Conservation (phyloP, 2,888 invertebrate species). For the Disparrhopalites patrizii region DNA sequence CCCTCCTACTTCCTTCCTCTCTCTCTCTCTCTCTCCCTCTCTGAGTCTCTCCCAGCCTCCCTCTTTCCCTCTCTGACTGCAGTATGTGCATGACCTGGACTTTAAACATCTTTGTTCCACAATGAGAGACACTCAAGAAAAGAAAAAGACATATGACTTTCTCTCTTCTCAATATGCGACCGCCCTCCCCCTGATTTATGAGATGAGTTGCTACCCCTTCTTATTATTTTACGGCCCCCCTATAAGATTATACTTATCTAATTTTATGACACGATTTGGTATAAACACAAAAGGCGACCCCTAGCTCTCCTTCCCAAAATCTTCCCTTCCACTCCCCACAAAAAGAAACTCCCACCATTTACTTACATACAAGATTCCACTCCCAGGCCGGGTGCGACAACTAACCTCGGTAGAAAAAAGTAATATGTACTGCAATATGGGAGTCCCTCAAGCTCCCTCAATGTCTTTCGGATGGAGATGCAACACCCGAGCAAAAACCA, state of each 20-base stretch:
- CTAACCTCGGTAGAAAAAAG: too few relatives aligned
- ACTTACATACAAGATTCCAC: too few relatives aligned
- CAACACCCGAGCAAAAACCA: too few relatives aligned
- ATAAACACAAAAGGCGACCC: slow-evolving; percentile 3
- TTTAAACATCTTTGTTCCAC: slow-evolving; percentile 27
- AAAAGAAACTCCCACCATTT: too few relatives aligned
- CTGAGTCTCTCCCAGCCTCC: not conserved
- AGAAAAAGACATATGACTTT: slow-evolving; percentile 26
- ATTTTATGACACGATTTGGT: slow-evolving; percentile 38
- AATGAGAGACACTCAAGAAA: slow-evolving; percentile 16
- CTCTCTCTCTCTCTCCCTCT: not conserved
- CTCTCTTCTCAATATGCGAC: slow-evolving; percentile 33
- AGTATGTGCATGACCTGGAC: not conserved
- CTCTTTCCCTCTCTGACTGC: not conserved
- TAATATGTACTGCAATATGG: too few relatives aligned
- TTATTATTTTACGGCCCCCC: slow-evolving; percentile 36
- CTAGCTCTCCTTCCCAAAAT: too few relatives aligned
- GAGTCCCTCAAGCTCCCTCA: too few relatives aligned
- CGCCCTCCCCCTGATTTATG: slow-evolving; percentile 35
- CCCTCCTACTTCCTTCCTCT: not conserved
- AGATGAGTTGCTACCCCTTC: slow-evolving; percentile 34
- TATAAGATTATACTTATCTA: slow-evolving; percentile 39
- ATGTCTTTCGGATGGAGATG: too few relatives aligned
- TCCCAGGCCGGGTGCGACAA: too few relatives aligned
- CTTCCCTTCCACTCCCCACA: too few relatives aligned